phyloP scores from a whole-genome alignment of 2,888 invertebrate genomes.

The Heliconius hortense region DNA sequence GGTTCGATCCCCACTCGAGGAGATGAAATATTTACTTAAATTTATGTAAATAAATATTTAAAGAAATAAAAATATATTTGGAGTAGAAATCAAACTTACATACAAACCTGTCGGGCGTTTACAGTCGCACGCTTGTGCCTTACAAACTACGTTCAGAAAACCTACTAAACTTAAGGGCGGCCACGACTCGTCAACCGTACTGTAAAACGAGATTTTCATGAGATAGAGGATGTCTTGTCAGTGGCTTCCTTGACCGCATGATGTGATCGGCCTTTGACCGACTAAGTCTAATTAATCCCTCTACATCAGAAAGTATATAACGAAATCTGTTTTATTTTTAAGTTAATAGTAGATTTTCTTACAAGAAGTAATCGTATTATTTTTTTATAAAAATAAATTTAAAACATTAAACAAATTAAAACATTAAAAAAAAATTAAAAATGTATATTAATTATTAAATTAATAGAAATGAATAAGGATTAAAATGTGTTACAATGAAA shows the following conservation, averaged over 20 bases:
- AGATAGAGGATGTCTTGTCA: not conserved
- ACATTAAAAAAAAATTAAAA: not conserved
- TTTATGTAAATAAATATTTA: too few relatives aligned
- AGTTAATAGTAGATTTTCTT: not conserved
- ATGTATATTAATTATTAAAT: not conserved
- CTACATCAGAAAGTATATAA: not conserved
- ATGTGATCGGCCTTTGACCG: slow-evolving; percentile 5
- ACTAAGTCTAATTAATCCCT: slow-evolving; percentile 30
- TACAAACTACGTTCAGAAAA: too few relatives aligned
- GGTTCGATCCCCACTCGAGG: too few relatives aligned
- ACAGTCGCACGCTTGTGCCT: too few relatives aligned
- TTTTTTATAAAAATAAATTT: too few relatives aligned
- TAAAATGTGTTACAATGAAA: too few relatives aligned
- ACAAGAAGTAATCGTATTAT: not conserved
- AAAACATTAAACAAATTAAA: not conserved
- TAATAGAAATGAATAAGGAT: not conserved
- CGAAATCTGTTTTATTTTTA: slow-evolving; percentile 3
- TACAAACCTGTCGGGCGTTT: too few relatives aligned
- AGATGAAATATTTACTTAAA: too few relatives aligned
- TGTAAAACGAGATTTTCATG: not conserved
- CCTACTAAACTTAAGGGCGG: not conserved
- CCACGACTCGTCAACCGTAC: not conserved
- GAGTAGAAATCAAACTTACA: too few relatives aligned
- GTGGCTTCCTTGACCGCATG: slow-evolving; percentile 9
- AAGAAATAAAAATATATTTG: too few relatives aligned